Evolutionary conservation across 2,888 invertebrate species (phyloP), one percentile per base, ranked within the genome.

Genomic region (Spisula subtruncata): DNA sequence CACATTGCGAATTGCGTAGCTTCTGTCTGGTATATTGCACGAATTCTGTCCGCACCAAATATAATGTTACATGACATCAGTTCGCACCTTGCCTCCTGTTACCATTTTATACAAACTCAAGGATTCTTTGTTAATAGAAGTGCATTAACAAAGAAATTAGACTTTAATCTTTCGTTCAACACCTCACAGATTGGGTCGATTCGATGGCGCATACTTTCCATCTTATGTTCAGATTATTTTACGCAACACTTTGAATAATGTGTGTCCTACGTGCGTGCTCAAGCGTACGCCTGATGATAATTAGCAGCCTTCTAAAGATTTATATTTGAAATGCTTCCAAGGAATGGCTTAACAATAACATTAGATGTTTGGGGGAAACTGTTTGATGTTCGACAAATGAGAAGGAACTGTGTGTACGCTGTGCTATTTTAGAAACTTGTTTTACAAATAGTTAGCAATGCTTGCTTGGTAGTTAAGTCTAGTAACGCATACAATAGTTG

Each of bases 381-480:
- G 25, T 66, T 66, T 66, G 60, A 66, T 66, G 60, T 66, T 66
- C n/a, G n/a, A 10, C 60, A 25, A 66, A 66, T 66, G 25, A 66
- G 60, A 66, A 20, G 25, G 6, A 0, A 0, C 60, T 25, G n/a
- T 12, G 25, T n/a, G 60, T 66, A 66, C 12, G 25, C 6, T 10
- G 25, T 25, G 60, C 60, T 66, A 25, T 66, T 66, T 66, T 66
- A 12, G 60, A 2, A 25, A 10, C 12, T 66, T 18, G 79, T 32
- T 79, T 79, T 79, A 79, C 46, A 79, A 51, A 51, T 16, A 16
- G 51, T 51, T 51, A 1, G 51, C 5, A 16, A 1, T 16, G 5
- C 1, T 16, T 14, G n/a, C n/a, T n/a, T n/a, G n/a, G n/a, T n/a
- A 16, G 51, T 29, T 25, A 71, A n/a, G 20, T 71, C 71, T 20